Evolutionary conservation across 2,113 vertebrate species (phyloP).

Genomic region (Urocolius indicus): DNA sequence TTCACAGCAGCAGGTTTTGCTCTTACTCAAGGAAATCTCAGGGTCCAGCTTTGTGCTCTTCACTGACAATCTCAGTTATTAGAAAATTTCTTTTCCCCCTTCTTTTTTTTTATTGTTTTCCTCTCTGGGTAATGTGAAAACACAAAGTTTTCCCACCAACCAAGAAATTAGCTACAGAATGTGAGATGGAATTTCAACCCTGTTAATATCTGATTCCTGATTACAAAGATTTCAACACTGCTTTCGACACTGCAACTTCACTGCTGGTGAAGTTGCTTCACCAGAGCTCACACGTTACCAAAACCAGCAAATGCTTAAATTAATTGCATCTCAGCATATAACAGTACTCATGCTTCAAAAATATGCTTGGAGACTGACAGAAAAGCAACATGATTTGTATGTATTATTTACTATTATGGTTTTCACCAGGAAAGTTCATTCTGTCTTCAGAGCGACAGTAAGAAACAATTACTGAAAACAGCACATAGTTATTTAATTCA

Average conservation of each 20-base stretch:
- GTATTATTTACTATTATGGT: background rate
- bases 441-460: conserved; percentile 4
- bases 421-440: background rate
- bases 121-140: background rate
- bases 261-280: background rate
- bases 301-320: conserved; percentile 7
- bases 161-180: background rate
- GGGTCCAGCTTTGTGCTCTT: background rate
- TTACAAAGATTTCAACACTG: background rate
- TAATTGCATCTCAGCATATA: background rate
- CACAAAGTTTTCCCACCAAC: background rate
- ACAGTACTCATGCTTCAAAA: background rate
- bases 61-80: background rate
- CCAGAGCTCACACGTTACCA: background rate
- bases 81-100: background rate
- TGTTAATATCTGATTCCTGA: background rate
- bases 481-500: conserved; percentile 33
- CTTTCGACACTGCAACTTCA: no score
- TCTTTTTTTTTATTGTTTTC: accelerated
- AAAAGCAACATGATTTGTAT: background rate
- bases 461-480: conserved; percentile 10
- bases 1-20: background rate
- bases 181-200: background rate
- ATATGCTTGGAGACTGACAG: background rate
- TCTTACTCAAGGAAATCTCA: background rate